Evolutionary conservation across 2,797 vertebrate genomes (phyloP).

Genomic region (Artibeus jamaicensis): DNA sequence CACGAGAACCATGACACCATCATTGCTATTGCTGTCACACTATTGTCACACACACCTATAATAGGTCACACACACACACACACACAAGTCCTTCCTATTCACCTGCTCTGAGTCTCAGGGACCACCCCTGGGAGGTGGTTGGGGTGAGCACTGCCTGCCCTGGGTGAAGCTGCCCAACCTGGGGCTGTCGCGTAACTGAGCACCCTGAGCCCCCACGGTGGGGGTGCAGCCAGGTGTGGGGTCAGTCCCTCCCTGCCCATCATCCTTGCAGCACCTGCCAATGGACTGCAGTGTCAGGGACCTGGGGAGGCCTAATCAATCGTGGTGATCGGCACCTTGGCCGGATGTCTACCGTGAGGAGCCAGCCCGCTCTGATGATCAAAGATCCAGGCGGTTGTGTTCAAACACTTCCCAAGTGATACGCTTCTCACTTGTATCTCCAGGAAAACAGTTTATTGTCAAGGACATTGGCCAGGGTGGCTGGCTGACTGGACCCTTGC

Average conservation of each 20-base stretch:
- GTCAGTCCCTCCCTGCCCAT: background rate
- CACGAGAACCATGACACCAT: accelerated
- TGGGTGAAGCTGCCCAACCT: accelerated
- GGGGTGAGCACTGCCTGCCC: background rate
- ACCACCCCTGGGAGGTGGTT: accelerated
- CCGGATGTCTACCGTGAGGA: slow-evolving; percentile 72
- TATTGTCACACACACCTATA: background rate
- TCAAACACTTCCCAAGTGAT: slow-evolving; percentile 76
- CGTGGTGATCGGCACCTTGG: slow-evolving; percentile 76
- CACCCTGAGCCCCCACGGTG: background rate
- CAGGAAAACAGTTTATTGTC: slow-evolving; percentile 31
- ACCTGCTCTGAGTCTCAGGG: background rate
- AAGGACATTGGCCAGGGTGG: background rate
- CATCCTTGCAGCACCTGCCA: slow-evolving; percentile 58
- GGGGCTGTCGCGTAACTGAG: accelerated
- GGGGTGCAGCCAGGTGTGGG: background rate
- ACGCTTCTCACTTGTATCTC: slow-evolving; percentile 74
- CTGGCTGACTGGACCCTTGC: background rate
- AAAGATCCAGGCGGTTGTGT: slow-evolving; percentile 77
- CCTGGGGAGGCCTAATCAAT: slow-evolving; percentile 78
- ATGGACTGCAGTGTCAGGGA: slow-evolving; percentile 70
- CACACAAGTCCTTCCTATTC: background rate
- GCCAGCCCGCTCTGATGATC: slow-evolving; percentile 61
- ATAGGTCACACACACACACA: background rate
- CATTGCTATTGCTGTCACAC: background rate